Percentiles rank a stretch among this genome's conserved stretches.
These are phyloP conservation scores for Lithosia quadra DNA, from an alignment of 2,888 invertebrate species.

Conservation along the genomic window DNA sequence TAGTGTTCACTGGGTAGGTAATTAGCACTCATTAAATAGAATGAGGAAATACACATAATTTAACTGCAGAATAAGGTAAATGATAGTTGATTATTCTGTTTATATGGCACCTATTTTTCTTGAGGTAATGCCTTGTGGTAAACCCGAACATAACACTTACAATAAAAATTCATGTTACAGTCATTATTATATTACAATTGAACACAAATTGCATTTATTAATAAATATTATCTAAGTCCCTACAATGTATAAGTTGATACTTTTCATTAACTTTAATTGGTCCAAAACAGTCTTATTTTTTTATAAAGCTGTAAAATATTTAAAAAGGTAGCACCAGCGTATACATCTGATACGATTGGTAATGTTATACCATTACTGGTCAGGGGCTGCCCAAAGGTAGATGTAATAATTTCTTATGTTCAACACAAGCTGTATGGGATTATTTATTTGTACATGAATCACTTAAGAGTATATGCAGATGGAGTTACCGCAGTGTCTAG, in stretches of 20 bases:
- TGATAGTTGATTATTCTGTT: neutral
- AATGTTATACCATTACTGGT: neutral
- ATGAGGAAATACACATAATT: neutral
- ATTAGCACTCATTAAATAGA: neutral
- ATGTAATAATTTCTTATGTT: neutral
- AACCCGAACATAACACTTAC: constrained; percentile 12
- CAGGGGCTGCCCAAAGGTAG: neutral
- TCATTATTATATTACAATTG: constrained; percentile 27
- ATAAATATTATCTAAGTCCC: constrained; percentile 36
- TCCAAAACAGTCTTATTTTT: constrained; percentile 53
- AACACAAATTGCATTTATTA: constrained; percentile 32
- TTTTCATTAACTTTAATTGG: constrained; percentile 41
- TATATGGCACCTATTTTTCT: constrained; percentile 48
- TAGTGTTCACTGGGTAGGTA: neutral
- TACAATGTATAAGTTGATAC: constrained; percentile 32
- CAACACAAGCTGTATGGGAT: neutral
- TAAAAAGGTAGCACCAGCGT: constrained; percentile 36
- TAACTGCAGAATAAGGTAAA: constrained; percentile 5
- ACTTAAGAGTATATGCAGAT: neutral
- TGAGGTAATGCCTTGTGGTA: constrained; percentile 33
- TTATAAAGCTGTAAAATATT: constrained; percentile 28
- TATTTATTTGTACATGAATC: too few species aligned
- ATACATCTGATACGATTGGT: constrained; percentile 6
- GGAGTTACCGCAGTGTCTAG: neutral
- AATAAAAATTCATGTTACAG: constrained; percentile 10